phyloP scores from a whole-genome alignment of 1,140 invertebrate species.

The Lordiphosa clarofinis region DNA sequence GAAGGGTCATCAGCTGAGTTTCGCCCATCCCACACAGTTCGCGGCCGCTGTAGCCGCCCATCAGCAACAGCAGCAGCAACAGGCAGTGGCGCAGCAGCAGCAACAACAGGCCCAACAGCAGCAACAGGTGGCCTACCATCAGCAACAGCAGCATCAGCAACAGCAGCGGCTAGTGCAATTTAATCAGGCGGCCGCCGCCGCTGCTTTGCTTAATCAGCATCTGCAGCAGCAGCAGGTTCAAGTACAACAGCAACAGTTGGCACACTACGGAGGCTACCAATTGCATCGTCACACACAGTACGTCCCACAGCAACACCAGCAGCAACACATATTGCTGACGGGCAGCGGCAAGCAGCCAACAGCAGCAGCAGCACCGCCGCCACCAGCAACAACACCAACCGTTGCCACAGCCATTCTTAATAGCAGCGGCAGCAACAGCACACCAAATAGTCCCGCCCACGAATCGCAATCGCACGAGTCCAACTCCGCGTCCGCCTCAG shows the following conservation, averaged over 20 bases:
- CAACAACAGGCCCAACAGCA: conserved; percentile 42
- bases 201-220: conserved; percentile 59
- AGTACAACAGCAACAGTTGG: conserved; percentile 41
- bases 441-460: conserved; percentile 63
- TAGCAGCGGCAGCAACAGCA: conserved; percentile 39
- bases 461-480: conserved; percentile 66
- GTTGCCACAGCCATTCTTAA: conserved; percentile 20
- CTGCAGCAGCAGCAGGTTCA: conserved; percentile 54
- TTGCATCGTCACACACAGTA: conserved; percentile 57
- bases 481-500: conserved; percentile 63
- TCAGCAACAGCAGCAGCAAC: conserved; percentile 54
- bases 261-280: conserved; percentile 52
- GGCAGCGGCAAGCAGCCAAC: conserved; percentile 42
- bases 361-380: conserved; percentile 44
- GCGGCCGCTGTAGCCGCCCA: conserved; percentile 74
- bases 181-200: conserved; percentile 54
- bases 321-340: conserved; percentile 47
- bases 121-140: conserved; percentile 42
- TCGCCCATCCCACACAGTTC: conserved; percentile 69
- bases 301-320: conserved; percentile 21
- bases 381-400: conserved; percentile 21
- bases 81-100: conserved; percentile 30
- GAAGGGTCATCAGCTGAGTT: conserved; percentile 62
- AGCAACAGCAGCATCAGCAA: conserved; percentile 50
- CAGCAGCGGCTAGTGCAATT: conserved; percentile 58